Evolutionary conservation across 2,113 vertebrate genomes (phyloP).

Genomic region (Ceuthmochares aereus): DNA sequence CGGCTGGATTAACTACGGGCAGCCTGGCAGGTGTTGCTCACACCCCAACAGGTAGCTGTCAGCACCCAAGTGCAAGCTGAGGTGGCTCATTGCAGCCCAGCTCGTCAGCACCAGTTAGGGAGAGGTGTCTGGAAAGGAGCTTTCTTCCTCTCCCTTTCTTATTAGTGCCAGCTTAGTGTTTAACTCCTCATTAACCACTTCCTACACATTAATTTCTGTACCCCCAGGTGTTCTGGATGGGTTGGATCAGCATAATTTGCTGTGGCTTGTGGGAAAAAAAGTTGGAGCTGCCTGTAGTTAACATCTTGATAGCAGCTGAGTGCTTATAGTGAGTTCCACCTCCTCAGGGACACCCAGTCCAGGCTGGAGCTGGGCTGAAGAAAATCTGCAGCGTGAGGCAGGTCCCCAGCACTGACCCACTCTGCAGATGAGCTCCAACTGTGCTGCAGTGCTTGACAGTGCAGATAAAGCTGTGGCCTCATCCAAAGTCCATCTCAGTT

Average conservation of each 20-base stretch:
- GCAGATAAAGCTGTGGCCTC: background rate
- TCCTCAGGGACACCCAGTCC: background rate
- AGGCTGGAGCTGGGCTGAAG: background rate
- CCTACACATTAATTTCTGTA: background rate
- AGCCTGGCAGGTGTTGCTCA: background rate
- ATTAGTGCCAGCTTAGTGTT: background rate
- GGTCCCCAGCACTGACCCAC: background rate
- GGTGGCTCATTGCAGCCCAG: background rate
- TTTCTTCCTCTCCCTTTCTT: background rate
- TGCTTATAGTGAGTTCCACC: fast-evolving
- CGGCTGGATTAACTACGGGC: background rate
- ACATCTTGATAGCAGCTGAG: background rate
- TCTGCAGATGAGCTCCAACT: background rate
- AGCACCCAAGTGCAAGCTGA: background rate
- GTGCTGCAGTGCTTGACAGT: background rate
- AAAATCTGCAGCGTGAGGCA: background rate
- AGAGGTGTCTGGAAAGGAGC: background rate
- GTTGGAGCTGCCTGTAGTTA: background rate
- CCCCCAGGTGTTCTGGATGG: background rate
- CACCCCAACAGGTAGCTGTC: background rate
- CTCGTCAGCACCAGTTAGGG: background rate
- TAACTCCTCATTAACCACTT: background rate
- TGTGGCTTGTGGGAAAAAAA: background rate
- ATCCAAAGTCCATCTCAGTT: background rate
- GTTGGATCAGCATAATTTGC: background rate